Evolutionary conservation across 2,888 invertebrate species (phyloP), one percentile per base, ranked within the genome.

Genomic region (Maniola hyperantus): DNA sequence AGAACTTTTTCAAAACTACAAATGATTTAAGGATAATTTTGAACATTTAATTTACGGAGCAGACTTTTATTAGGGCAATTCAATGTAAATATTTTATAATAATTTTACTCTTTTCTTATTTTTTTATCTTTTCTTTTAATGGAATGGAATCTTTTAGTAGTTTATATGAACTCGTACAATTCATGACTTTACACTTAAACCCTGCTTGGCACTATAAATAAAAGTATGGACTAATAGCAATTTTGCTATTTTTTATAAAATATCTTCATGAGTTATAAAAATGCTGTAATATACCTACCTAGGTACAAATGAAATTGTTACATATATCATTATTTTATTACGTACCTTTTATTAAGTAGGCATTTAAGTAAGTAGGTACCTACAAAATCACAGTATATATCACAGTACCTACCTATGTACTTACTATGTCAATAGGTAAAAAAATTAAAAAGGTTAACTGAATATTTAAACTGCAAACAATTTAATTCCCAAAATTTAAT

Each of bases 281-380:
- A 48, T 59, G 59, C 59, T 59, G 59, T 59, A 59, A 59, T 34
- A 18, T 48, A 48, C 18, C 48, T 48, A 48, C 18, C 48, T 48
- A 48, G 18, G 8, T 50, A 50, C 4, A 10, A 20, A 6, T 46
- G n/a, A 46, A 26, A 26, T 26, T 26, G 4, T 26, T 26, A 26
- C 26, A 26, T 26, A 4, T 2, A 26, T 26, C 4, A 26, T 26
- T 2, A 26, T 26, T 26, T 26, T 26, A 26, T 26, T 26, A 26
- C 2, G 4, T 26, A 26, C 26, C 26, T 26, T 13, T 46, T 46
- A 15, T 2, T 6, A 50, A 18, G 8, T 48, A 48, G 0, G 8
- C 7, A 48, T 1, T 26, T 26, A 26, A 2, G 26, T 10, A 11
- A 20, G 50, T 50, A 48, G 15, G 46, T 42, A 42, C 42, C 42